Evolutionary conservation across 2,797 vertebrate genomes (phyloP).

Genomic region (Ammospiza maritima): DNA sequence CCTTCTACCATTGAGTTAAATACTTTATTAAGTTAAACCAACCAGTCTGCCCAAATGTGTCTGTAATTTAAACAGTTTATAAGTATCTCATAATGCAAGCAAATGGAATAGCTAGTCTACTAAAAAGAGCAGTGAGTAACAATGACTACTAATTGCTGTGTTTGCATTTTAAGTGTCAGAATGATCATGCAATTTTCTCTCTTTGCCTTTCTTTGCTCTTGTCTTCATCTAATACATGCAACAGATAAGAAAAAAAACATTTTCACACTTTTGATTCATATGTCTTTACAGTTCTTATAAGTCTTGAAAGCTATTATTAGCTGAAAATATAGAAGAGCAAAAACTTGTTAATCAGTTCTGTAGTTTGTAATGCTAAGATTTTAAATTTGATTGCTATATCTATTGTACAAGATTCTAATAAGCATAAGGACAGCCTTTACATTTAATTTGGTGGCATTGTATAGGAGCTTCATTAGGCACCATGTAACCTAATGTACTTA

Average conservation of each 20-base stretch:
- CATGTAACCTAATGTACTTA: background rate
- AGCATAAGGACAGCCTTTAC: background rate
- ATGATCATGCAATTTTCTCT: background rate
- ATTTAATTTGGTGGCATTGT: background rate
- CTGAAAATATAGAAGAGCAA: background rate
- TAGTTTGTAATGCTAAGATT: background rate
- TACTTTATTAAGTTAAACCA: background rate
- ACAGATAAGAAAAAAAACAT: background rate
- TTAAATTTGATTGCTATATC: background rate
- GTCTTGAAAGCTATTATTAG: background rate
- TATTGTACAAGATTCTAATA: background rate
- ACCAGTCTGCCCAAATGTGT: background rate
- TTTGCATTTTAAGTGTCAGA: background rate
- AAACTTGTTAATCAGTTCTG: background rate
- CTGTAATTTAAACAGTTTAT: background rate
- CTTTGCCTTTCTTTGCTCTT: background rate
- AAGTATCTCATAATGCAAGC: background rate
- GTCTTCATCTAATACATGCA: background rate
- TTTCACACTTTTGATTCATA: background rate
- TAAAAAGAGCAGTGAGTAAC: background rate
- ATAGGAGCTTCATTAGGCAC: background rate
- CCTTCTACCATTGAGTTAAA: background rate
- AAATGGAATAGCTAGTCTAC: background rate
- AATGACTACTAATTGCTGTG: background rate
- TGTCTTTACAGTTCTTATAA: background rate